A percentile compares a stretch with the other conserved stretches of the same genome.
Conservation (phyloP, 1,140 invertebrate genomes). For the Sitodiplosis mosellana region DNA sequence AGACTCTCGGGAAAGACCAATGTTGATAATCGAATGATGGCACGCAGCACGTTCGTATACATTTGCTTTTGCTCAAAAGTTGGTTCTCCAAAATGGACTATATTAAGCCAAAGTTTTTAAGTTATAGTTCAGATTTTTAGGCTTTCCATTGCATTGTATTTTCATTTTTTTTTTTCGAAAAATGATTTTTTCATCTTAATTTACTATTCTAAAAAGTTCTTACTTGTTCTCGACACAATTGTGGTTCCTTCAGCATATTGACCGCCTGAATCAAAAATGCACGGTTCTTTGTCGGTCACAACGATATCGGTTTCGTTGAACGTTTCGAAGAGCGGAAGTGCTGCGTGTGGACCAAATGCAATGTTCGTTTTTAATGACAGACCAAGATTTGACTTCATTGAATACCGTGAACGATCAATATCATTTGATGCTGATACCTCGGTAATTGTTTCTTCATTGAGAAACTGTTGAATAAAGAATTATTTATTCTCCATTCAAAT, state of each 20-base stretch:
- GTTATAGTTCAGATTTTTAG: too few species aligned
- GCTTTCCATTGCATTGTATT: too few species aligned
- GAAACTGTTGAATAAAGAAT: constrained; percentile 8
- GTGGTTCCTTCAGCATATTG: constrained; percentile 80
- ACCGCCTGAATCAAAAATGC: constrained; percentile 53
- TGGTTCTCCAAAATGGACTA: constrained; percentile 67
- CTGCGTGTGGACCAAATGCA: constrained; percentile 71
- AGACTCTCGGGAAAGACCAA: constrained; percentile 47
- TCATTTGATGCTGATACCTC: constrained; percentile 48
- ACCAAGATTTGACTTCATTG: constrained; percentile 47
- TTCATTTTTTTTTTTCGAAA: too few species aligned
- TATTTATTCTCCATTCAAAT: not conserved
- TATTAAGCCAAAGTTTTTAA: too few species aligned
- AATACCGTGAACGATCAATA: constrained; percentile 44
- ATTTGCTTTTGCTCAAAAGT: constrained; percentile 53
- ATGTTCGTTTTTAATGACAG: constrained; percentile 76
- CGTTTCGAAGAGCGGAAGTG: constrained; percentile 80
- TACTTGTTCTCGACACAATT: constrained; percentile 67
- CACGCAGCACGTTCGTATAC: constrained; percentile 81
- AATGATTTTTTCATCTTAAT: too few species aligned
- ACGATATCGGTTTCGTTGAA: constrained; percentile 47
- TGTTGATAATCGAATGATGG: constrained; percentile 53
- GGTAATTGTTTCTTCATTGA: constrained; percentile 31
- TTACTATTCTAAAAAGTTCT: too few species aligned
- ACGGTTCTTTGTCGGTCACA: constrained; percentile 47